Evolutionary conservation across 2,797 vertebrate genomes (phyloP), one percentile per base, ranked within the genome.

Genomic region (Pelochelys cantorii): DNA sequence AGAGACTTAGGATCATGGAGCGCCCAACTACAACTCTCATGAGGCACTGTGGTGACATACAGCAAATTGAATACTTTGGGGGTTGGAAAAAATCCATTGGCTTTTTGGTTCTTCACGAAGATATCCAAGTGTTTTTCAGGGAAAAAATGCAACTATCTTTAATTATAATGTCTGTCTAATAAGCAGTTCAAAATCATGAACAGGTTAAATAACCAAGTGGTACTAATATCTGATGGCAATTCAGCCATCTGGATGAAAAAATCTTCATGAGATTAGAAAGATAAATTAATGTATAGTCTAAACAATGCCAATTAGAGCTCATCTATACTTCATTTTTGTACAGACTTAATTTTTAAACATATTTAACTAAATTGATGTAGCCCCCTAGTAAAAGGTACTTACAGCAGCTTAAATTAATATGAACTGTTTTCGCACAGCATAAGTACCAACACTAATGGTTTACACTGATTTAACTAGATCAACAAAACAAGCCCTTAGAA

Each of bases 401-500:
- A 27, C 23, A 29, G 13, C 42, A 77, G 42, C 48, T 52, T 14
- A 77, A 52, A 29, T 22, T 23, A 75, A 37, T 25, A 75, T 34
- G 62, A 68, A 68, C 62, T n/a, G 11, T 75, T 75, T 75, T 75
- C 20, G 60, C 48, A 18, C 31, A 0, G 42, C 1, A 15, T 48
- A 2, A 3, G 4, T 2, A 5, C 42, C 0, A 14, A 20, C 34
- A 5, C 31, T 1, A 0, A n/a, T 54, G n/a, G 27, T 23, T 13
- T 23, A 5, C 9, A 37, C 29, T 31, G 2, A 62, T 62, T 71
- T 71, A 71, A 71, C 20, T 12, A 37, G 68, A 52, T 52, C 27
- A 1, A 77, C 25, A 52, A 77, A 6, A 71, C 74, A 77, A 77
- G 42, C 42, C 7, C 25, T 77, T 52, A 77, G 25, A 77, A 27